phyloP scores from a whole-genome alignment of 2,888 invertebrate genomes.

The Morpho deidamia region DNA sequence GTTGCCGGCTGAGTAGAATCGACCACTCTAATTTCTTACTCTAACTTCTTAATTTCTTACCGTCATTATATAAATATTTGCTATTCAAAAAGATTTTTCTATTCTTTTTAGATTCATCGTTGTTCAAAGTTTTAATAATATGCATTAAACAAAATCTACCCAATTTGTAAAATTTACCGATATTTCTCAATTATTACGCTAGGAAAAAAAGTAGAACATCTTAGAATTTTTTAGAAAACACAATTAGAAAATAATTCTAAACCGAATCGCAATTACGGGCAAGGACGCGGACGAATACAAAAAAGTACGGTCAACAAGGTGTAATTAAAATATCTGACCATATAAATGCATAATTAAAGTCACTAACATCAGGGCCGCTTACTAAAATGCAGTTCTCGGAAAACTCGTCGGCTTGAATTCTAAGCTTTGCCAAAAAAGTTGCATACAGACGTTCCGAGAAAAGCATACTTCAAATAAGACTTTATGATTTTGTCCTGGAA shows the following conservation, averaged over 20 bases:
- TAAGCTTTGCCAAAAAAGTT: background rate
- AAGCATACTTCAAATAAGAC: background rate
- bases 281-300: background rate
- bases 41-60: too few relatives aligned
- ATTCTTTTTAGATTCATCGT: too few relatives aligned
- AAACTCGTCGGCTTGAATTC: background rate
- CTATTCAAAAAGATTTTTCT: too few relatives aligned
- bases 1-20: too few relatives aligned
- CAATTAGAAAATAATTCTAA: background rate
- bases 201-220: too few relatives aligned
- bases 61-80: too few relatives aligned
- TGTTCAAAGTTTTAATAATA: too few relatives aligned
- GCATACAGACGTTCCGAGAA: constrained; percentile 6
- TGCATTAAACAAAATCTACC: too few relatives aligned
- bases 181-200: too few relatives aligned
- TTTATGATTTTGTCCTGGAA: too few relatives aligned
- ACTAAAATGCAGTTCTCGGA: background rate
- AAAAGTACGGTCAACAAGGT: background rate
- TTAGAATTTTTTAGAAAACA: background rate
- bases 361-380: background rate
- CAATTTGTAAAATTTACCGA: too few relatives aligned
- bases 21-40: too few relatives aligned
- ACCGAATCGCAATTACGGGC: background rate
- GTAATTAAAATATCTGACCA: constrained; percentile 1
- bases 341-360: background rate